Conservation (phyloP, 37 sponge, comb jelly and placozoan genomes). For the Hexactinellida sp. region DNA sequence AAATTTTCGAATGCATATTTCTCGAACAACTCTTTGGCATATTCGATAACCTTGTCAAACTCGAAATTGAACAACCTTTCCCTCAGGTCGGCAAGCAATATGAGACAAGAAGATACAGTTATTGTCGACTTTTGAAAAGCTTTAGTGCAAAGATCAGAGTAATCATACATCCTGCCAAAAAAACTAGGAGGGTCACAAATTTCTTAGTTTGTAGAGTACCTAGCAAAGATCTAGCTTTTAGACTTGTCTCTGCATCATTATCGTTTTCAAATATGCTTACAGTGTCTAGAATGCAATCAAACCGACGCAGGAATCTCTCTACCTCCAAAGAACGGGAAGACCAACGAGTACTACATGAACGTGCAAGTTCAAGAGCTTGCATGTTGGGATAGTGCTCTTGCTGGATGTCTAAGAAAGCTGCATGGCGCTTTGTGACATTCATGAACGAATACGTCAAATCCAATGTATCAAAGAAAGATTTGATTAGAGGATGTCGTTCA, state of each 20-base stretch:
- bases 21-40: background rate
- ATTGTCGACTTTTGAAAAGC: background rate
- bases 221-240: background rate
- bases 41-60: constrained; percentile 11
- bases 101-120: background rate
- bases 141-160: constrained; percentile 12
- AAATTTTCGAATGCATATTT: constrained; percentile 4
- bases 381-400: constrained; percentile 12
- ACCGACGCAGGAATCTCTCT: background rate
- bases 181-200: constrained; percentile 12
- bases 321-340: constrained; percentile 16
- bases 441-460: background rate
- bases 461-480: background rate
- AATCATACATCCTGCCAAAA: background rate
- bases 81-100: background rate
- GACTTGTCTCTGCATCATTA: background rate
- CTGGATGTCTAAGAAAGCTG: background rate
- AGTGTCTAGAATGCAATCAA: background rate
- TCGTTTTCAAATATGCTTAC: constrained; percentile 11
- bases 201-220: constrained; percentile 9
- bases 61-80: constrained; percentile 14
- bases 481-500: background rate
- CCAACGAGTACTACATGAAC: constrained; percentile 3
- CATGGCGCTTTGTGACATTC: background rate
- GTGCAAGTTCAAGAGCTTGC: background rate